Percentiles rank a stretch among this genome's conserved stretches.
Conservation (phyloP, 2,113 vertebrate genomes). For the Semnopithecus entellus region DNA sequence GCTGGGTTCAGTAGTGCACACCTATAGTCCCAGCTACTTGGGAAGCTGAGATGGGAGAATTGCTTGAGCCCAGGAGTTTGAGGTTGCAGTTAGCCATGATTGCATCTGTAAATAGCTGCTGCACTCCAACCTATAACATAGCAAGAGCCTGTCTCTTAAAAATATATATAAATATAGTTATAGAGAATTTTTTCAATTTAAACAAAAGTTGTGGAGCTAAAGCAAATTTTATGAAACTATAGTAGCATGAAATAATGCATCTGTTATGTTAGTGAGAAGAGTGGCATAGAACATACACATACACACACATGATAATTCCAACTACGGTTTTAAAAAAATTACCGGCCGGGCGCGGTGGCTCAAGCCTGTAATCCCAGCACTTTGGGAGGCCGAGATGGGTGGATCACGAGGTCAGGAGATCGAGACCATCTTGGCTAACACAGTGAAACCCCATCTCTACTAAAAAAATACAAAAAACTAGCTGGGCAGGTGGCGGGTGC, state of each 20-base stretch:
- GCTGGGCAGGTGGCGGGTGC: too few species aligned
- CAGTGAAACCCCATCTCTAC: too few species aligned
- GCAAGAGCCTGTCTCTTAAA: background rate
- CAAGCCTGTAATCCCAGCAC: too few species aligned
- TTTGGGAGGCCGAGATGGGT: too few species aligned
- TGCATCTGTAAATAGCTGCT: background rate
- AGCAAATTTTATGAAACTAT: background rate
- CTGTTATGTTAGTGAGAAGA: background rate
- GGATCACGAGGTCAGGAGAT: too few species aligned
- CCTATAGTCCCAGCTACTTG: background rate
- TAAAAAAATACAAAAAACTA: too few species aligned
- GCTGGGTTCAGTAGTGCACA: background rate
- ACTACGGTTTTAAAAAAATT: background rate
- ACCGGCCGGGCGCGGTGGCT: background rate
- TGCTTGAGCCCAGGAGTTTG: background rate
- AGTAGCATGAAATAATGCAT: background rate
- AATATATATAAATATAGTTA: background rate
- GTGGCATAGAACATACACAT: background rate
- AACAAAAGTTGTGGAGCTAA: conserved; percentile 7
- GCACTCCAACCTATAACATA: background rate
- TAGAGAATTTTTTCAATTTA: conserved; percentile 17
- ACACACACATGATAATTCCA: background rate
- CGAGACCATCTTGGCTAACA: too few species aligned
- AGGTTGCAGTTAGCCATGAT: background rate
- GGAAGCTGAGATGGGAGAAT: background rate